Base-by-base conservation (phyloP, 2,113 vertebrate species). In the Opisthocomus hoazin region DNA sequence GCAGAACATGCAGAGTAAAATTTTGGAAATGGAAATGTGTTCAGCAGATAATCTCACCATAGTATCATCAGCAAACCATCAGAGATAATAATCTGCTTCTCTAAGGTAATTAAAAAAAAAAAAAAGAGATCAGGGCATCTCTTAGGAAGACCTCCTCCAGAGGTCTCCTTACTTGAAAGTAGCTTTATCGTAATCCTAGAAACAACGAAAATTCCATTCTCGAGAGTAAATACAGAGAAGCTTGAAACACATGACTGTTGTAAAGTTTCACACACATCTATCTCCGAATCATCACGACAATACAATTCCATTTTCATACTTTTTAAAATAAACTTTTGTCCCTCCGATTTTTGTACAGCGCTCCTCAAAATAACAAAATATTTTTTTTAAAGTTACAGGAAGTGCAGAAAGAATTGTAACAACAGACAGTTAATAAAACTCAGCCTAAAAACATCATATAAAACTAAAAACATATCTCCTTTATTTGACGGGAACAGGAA, bases 31-130 rank as follows among this genome's bases (percentile, higher is more conserved):
- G 56, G 61, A 48, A 91, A 86, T 54, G 39, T 22, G 16, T 48
- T 94, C 84, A 78, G 60, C 43, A 91, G 34, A 84, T 81, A 78
- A 91, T 78, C 39, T 89, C 78, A 75, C 60, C 68, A 39, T 36
- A 86, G 36, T 73, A 87, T 48, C 87, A 92, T 71, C 83, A 89
- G 69, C 57, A 87, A 92, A 63, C 36, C 36, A 53, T 75, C 53
- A 70, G 7, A 86, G 77, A 95, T 84, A 77, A 90, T 45, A 58
- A 94, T 89, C 91, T 82, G 69, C 78, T 92, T 91, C 73, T 96
- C 69, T 43, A 89, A 81, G 53, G 80, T 93, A 90, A 95, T 83
- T 77, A 46, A 3, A 56, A 60, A 66, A 37, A 48, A 50, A 45
- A 45, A 45, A 45, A 17, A 15, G 14, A 79, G 27, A 96, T 92